Conservation (phyloP, 2,797 vertebrate species). For the Picus viridis region DNA sequence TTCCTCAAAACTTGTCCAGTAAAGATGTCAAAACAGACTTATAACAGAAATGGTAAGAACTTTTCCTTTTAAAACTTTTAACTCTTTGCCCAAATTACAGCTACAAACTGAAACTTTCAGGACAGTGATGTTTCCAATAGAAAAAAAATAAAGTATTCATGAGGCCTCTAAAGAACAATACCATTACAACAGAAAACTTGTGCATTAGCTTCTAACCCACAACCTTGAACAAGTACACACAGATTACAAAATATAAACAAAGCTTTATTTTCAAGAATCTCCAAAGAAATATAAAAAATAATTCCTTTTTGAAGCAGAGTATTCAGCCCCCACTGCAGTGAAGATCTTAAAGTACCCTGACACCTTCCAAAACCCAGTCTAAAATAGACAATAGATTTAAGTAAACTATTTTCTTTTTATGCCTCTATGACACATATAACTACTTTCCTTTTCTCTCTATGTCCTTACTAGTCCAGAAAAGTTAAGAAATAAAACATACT, state of each 20-base stretch:
- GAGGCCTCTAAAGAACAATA: background rate
- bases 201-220: background rate
- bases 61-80: background rate
- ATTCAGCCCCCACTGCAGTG: background rate
- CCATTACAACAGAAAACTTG: background rate
- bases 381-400: background rate
- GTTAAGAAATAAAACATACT: background rate
- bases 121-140: background rate
- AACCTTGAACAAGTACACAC: background rate
- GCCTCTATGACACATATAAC: rapidly evolving
- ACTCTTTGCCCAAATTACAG: background rate
- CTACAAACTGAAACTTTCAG: background rate
- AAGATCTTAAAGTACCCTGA: background rate
- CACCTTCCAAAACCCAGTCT: background rate
- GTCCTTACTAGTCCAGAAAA: background rate
- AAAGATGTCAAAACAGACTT: background rate
- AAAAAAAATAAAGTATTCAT: background rate
- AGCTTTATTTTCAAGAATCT: background rate
- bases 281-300: background rate
- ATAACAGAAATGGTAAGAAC: background rate
- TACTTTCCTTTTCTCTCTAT: background rate
- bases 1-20: background rate
- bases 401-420: background rate
- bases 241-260: background rate
- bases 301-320: background rate